Conservation (phyloP, 2,888 invertebrate species). For the Ametastegia equiseti region DNA sequence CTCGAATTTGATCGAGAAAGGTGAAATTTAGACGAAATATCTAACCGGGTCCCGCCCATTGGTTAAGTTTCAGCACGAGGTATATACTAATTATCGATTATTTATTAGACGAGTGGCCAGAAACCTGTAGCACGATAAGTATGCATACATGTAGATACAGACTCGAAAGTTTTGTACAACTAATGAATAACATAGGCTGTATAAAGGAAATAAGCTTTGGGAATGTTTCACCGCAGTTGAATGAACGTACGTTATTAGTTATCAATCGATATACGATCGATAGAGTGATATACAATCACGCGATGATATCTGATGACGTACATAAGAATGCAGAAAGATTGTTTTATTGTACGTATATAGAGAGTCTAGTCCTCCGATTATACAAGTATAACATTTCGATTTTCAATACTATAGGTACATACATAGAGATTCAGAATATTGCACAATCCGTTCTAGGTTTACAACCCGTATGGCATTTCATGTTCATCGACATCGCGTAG, state of each 20-base stretch:
- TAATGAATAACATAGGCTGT: neutral
- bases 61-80: neutral
- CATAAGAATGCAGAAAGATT: neutral
- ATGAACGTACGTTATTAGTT: neutral
- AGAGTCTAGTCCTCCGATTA: too few species aligned
- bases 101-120: neutral
- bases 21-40: neutral
- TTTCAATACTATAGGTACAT: too few species aligned
- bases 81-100: neutral
- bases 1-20: neutral
- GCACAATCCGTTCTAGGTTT: neutral
- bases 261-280: slow-evolving; percentile 7
- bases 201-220: neutral
- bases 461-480: neutral
- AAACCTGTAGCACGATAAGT: neutral
- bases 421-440: too few species aligned
- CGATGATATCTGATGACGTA: slow-evolving; percentile 2
- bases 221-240: neutral
- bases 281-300: neutral
- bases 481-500: too few species aligned
- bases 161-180: neutral
- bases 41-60: neutral
- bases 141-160: too few species aligned
- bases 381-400: too few species aligned
- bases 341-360: neutral